Evolutionary conservation across 2,888 invertebrate species (phyloP).

Genomic region (Tetranychus piercei): DNA sequence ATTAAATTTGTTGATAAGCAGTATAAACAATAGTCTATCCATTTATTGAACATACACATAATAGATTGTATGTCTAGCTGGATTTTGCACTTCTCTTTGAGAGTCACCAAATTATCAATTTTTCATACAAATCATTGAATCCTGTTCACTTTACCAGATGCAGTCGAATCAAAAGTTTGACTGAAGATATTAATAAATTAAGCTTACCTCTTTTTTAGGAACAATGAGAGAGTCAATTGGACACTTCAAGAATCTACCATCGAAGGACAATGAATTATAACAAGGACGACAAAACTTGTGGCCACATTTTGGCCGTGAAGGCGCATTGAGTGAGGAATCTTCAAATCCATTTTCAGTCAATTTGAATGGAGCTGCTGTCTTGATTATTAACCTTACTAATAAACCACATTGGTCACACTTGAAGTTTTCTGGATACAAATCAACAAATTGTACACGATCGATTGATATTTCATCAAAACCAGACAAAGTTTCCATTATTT

Average conservation of each 20-base stretch:
- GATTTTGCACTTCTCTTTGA: too few species aligned
- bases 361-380: neutral
- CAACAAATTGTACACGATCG: slow-evolving; percentile 7
- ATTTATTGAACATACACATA: too few species aligned
- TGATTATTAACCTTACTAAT: neutral
- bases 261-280: neutral
- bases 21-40: too few species aligned
- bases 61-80: too few species aligned
- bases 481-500: slow-evolving; percentile 3
- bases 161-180: neutral
- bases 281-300: neutral
- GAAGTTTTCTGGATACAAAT: neutral
- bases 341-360: neutral
- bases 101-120: too few species aligned
- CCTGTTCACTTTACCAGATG: neutral
- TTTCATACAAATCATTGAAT: too few species aligned
- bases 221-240: slow-evolving; percentile 1
- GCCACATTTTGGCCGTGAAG: neutral
- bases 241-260: slow-evolving; percentile 1
- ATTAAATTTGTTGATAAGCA: too few species aligned
- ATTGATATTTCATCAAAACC: neutral
- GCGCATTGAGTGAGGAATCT: neutral
- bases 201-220: neutral
- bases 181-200: neutral
- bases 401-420: slow-evolving; percentile 6